These are phyloP conservation scores for Apistogramma diplotaenia DNA, from an alignment of 2,113 vertebrate genomes.

Conservation along the genomic window DNA sequence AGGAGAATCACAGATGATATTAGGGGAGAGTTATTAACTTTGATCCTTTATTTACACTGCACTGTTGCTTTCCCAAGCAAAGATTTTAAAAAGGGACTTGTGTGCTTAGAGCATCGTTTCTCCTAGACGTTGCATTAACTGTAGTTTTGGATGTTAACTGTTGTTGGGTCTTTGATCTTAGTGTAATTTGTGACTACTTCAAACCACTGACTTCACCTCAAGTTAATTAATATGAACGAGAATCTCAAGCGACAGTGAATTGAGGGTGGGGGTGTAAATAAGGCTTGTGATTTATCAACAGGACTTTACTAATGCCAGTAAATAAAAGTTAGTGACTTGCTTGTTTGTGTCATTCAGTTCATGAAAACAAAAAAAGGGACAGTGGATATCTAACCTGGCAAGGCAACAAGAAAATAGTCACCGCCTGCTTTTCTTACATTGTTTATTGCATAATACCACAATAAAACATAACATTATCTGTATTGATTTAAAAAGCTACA, in stretches of 20 bases:
- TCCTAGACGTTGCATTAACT: slow-evolving; percentile 26
- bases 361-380: background rate
- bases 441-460: slow-evolving; percentile 57
- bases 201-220: background rate
- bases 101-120: background rate
- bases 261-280: slow-evolving; percentile 33
- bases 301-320: background rate
- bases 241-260: background rate
- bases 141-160: slow-evolving; percentile 14
- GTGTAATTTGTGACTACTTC: background rate
- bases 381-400: background rate
- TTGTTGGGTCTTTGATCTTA: background rate
- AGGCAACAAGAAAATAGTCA: background rate
- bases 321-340: background rate
- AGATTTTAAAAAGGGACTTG: slow-evolving; percentile 7
- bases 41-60: background rate
- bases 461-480: slow-evolving; percentile 2
- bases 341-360: background rate
- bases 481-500: slow-evolving; percentile 17
- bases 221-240: background rate
- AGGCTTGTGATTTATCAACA: background rate
- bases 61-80: background rate
- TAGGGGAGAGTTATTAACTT: background rate
- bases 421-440: background rate
- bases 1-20: background rate